phyloP scores from a whole-genome alignment of 2,888 invertebrate species.

The Scelioninae gen. 1 region DNA sequence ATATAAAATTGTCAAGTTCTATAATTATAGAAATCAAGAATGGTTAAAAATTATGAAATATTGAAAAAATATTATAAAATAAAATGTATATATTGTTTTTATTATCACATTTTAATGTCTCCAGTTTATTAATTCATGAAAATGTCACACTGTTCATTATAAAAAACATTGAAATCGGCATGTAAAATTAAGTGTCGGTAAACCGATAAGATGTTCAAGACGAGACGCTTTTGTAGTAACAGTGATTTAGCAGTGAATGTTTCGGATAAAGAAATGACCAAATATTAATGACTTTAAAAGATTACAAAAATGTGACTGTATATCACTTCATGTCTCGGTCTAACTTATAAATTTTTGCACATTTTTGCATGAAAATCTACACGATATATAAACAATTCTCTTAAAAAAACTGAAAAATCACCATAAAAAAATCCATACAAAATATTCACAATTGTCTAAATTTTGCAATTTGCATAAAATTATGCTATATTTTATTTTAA shows the following conservation, averaged over 20 bases:
- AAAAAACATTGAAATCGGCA: conserved; percentile 40
- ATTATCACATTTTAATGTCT: neutral
- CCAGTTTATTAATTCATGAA: neutral
- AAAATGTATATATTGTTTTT: neutral
- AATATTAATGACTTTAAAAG: conserved; percentile 55
- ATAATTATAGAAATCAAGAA: neutral
- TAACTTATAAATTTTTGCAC: neutral
- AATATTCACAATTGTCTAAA: neutral
- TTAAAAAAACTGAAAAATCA: neutral
- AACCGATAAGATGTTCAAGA: conserved; percentile 59
- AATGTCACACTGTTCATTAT: conserved; percentile 18
- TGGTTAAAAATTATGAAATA: neutral
- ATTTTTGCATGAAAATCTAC: neutral
- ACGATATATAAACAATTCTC: neutral
- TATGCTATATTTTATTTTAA: too few relatives aligned
- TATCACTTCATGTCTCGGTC: neutral
- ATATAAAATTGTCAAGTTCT: neutral
- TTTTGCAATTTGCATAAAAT: too few relatives aligned
- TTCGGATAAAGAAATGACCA: conserved; percentile 51
- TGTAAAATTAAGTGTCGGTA: conserved; percentile 57
- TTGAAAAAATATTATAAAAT: neutral
- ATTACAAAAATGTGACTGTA: conserved; percentile 29
- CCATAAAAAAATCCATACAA: neutral
- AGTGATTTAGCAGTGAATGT: conserved; percentile 58
- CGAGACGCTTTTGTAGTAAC: conserved; percentile 52